Evolutionary conservation across 2,113 vertebrate genomes (phyloP), one percentile per base, ranked within the genome.

Genomic region (Forbesichthys papilliferus): DNA sequence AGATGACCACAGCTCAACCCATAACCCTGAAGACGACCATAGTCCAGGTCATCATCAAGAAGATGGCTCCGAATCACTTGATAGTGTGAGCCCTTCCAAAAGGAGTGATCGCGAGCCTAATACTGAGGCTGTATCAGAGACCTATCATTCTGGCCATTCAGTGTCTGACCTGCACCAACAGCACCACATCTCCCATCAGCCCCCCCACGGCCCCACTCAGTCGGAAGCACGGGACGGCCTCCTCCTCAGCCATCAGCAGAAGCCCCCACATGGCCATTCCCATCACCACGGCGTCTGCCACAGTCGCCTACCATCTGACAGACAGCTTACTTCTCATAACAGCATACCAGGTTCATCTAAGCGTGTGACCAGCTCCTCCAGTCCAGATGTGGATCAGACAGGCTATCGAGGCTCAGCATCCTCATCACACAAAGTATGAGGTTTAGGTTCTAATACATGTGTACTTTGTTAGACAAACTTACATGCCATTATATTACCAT

Each of bases 311-410:
- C 36, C 53, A 12, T 63, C 62, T 47, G 69, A 60, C 3, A 67
- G 51, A 54, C 73, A 85, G 36, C 60, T 49, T 20, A 76, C 83
- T 34, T 74, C 72, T 63, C 61, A 75, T 16, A 70, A 79, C 54
- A 82, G 64, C 47, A 82, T 80, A 18, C 52, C 72, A 0, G 77
- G 84, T 63, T 82, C 85, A 11, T 70, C 71, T 2, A 71, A 61
- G 62, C 82, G 68, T 14, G 80, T 51, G 0, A 79, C 57, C 59
- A 86, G 73, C 73, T 61, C 75, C 11, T 83, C 80, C 14, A 72
- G 74, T 63, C 85, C 77, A 2, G 87, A 90, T 3, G 87, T 91
- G 64, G 85, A 84, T 11, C 79, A 77, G 48, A 83, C 75, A 3
- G 72, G 83, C 66, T 86, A 83, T 69, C 78, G 54, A 42, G 54